Evolutionary conservation across 1,140 invertebrate species (phyloP), one percentile per base, ranked within the genome.

Genomic region (Drosophila melanica): DNA sequence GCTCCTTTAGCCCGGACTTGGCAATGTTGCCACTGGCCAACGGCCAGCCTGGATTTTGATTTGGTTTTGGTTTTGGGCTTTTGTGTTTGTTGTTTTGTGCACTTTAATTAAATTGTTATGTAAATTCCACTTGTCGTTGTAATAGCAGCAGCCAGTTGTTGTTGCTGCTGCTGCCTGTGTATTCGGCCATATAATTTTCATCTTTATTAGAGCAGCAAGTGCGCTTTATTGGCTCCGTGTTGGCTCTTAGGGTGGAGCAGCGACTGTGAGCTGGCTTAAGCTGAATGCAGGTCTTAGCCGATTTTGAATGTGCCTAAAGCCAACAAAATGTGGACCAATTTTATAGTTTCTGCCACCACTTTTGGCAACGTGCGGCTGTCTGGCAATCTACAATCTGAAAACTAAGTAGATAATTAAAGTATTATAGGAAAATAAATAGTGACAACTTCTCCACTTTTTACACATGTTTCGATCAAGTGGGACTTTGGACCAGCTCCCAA

Each of bases 31-130:
- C 14, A 20, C 10, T 37, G 47, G 20, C 47, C 20, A 50, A 5
- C 10, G 23, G 48, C 41, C 41, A 45, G 42, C 11, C 11, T 58
- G 41, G 14, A 33, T 27, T 35, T 42, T 20, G 33, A 12, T 11
- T 11, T 39, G 7, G 33, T 20, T 37, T 48, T 57, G 30, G 27
- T 6, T 6, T 9, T 27, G 10, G 37, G 37, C 47, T 55, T 57
- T 44, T 48, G 47, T 30, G 42, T 50, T 55, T 42, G n/a, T 42
- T 53, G 14, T 54, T 72, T 41, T 60, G 30, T 62, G 51, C 77
- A 77, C 82, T 87, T 82, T 82, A 87, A 86, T 86, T 86, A 86
- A 87, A 86, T 74, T 71, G 82, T 86, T 86, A 87, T 86, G 82
- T 77, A 87, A 87, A 86, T 82, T 79, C 75, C 82, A 86, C 79